These are phyloP conservation scores for Eupithecia dodoneata DNA, from an alignment of 2,888 invertebrate species.

Conservation along the genomic window DNA sequence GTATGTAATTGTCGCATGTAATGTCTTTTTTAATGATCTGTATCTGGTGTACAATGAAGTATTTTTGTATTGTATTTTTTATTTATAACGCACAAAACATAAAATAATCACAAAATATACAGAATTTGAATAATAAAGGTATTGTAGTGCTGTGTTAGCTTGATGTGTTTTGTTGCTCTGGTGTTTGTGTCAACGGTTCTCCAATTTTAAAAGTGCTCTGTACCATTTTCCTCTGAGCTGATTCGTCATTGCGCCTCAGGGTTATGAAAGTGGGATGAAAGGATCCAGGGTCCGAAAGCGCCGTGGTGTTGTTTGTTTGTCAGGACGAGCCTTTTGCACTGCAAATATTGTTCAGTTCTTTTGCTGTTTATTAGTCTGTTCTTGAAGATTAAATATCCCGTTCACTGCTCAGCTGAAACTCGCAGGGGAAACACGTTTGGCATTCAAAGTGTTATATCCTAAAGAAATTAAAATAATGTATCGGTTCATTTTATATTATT, in stretches of 20 bases:
- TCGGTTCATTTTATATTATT: not conserved
- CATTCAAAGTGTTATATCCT: not conserved
- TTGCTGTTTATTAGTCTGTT: not conserved
- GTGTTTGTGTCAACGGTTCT: not conserved
- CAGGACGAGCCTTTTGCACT: not conserved
- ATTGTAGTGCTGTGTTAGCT: no score
- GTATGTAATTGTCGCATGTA: no score
- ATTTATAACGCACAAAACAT: no score
- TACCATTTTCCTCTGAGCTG: not conserved
- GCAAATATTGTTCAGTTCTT: constrained; percentile 5
- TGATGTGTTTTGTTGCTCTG: not conserved
- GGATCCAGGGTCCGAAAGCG: not conserved
- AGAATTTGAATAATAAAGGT: no score
- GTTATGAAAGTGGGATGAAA: constrained; percentile 5
- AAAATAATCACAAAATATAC: no score
- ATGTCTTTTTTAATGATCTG: no score
- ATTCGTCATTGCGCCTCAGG: constrained; percentile 3
- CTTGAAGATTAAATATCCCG: not conserved
- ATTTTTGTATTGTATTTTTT: no score
- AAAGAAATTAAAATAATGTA: not conserved
- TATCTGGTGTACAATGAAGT: no score
- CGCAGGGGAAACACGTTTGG: not conserved
- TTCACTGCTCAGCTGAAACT: not conserved
- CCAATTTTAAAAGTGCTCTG: not conserved
- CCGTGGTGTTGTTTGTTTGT: constrained; percentile 2